A percentile compares a stretch with the other conserved stretches of the same genome.
phyloP scores from a whole-genome alignment of 1,140 invertebrate genomes.

The Metaphire vulgaris region DNA sequence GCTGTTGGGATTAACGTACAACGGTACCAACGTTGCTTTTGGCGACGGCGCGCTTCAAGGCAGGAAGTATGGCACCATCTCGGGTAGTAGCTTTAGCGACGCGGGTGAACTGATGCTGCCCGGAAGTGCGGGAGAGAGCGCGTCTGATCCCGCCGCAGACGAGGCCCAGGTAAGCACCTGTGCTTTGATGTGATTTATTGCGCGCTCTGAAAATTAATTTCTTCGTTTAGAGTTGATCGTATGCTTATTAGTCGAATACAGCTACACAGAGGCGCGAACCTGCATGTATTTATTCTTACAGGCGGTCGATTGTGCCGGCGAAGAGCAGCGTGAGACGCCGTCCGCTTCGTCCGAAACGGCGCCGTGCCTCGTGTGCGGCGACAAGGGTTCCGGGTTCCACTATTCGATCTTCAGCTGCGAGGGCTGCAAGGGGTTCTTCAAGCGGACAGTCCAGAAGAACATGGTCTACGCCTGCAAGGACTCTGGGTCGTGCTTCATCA shows the following conservation, averaged over 20 bases:
- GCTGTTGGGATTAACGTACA: background rate
- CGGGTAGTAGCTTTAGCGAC: too few relatives aligned
- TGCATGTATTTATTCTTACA: background rate
- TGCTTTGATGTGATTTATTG: background rate
- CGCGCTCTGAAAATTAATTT: background rate
- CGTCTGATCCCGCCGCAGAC: too few relatives aligned
- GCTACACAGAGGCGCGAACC: background rate
- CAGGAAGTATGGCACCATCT: too few relatives aligned
- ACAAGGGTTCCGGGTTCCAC: constrained; percentile 95
- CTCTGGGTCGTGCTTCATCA: constrained; percentile 88
- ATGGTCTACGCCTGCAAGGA: constrained; percentile 93
- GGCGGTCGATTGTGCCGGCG: background rate
- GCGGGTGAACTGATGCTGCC: too few relatives aligned
- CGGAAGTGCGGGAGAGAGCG: too few relatives aligned
- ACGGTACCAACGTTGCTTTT: too few relatives aligned
- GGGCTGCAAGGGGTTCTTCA: constrained; percentile 97
- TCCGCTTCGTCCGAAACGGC: background rate
- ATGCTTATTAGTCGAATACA: background rate
- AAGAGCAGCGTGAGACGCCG: background rate
- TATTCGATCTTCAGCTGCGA: constrained; percentile 87
- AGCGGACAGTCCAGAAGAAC: constrained; percentile 93
- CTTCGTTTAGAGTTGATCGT: background rate
- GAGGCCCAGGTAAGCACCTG: too few relatives aligned
- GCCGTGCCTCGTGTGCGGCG: constrained; percentile 91
- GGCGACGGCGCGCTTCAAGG: too few relatives aligned